A percentile compares a stretch with the other conserved stretches of the same genome.
These are phyloP conservation scores for Sitobion miscanthi DNA, from an alignment of 1,140 invertebrate species.

Conservation along the genomic window DNA sequence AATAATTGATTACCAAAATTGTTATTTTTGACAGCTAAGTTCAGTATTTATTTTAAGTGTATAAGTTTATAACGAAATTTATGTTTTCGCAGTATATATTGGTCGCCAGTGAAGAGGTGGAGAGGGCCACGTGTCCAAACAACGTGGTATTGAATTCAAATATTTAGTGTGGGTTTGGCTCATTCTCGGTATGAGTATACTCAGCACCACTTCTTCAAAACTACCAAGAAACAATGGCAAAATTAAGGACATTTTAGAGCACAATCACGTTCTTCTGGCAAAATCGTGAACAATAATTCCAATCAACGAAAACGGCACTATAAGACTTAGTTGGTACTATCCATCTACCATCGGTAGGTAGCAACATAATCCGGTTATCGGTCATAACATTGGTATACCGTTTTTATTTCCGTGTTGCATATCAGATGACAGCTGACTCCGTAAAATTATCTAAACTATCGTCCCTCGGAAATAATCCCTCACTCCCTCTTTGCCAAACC, in stretches of 20 bases:
- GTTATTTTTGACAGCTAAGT: neutral
- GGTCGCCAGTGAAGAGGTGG: no score
- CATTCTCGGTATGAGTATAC: neutral
- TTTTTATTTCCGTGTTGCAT: no score
- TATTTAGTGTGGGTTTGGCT: neutral
- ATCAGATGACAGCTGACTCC: no score
- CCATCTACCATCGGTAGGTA: neutral
- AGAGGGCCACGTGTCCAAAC: neutral
- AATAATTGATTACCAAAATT: neutral
- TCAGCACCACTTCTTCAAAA: no score
- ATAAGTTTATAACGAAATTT: neutral
- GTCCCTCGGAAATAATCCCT: no score
- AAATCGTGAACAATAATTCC: neutral
- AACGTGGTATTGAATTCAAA: neutral
- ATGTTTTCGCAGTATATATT: no score
- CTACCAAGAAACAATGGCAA: no score
- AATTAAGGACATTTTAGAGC: neutral
- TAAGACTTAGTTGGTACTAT: neutral
- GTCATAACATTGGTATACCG: neutral
- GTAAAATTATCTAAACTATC: no score
- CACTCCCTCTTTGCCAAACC: no score
- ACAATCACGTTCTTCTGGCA: neutral
- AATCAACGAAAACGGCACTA: neutral
- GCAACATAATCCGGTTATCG: no score
- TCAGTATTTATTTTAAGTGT: neutral